Evolutionary conservation across 2,888 invertebrate species (phyloP).

Genomic region (Aromia moschata): DNA sequence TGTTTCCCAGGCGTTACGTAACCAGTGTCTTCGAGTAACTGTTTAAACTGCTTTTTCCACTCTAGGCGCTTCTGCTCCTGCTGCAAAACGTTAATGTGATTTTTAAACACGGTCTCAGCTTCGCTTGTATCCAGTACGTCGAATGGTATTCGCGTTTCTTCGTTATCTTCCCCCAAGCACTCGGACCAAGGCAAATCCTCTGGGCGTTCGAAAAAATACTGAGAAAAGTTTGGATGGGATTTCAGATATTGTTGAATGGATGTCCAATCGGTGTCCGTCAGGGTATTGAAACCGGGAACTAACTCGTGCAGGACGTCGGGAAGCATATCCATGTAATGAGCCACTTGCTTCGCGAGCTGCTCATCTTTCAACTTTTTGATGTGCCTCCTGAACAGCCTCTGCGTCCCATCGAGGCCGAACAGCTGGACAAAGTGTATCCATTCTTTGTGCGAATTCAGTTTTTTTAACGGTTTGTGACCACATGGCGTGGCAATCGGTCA

Average conservation of each 20-base stretch:
- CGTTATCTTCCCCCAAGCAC: constrained; percentile 71
- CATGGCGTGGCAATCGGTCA: constrained; percentile 82
- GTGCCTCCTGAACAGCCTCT: constrained; percentile 78
- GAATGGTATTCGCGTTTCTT: constrained; percentile 86
- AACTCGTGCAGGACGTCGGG: constrained; percentile 81
- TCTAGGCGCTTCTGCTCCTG: constrained; percentile 92
- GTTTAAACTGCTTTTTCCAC: constrained; percentile 94
- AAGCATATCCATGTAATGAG: constrained; percentile 79
- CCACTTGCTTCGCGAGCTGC: constrained; percentile 78
- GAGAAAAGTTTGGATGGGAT: constrained; percentile 91
- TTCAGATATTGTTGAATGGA: constrained; percentile 86
- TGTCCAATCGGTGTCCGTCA: constrained; percentile 87
- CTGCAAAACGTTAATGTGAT: constrained; percentile 89
- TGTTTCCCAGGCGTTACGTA: constrained; percentile 97
- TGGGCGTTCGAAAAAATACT: constrained; percentile 89
- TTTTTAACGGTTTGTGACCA: constrained; percentile 90
- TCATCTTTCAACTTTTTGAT: constrained; percentile 84
- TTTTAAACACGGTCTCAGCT: constrained; percentile 91
- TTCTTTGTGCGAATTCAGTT: constrained; percentile 86
- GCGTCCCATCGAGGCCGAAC: constrained; percentile 72
- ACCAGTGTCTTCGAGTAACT: constrained; percentile 90
- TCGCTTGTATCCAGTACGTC: constrained; percentile 91
- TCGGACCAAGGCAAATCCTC: constrained; percentile 83
- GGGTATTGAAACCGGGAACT: constrained; percentile 77
- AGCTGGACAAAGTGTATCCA: constrained; percentile 89